Conservation (phyloP, 35 echinoderm and acorn worm genomes). For the Lytechinus pictus region DNA sequence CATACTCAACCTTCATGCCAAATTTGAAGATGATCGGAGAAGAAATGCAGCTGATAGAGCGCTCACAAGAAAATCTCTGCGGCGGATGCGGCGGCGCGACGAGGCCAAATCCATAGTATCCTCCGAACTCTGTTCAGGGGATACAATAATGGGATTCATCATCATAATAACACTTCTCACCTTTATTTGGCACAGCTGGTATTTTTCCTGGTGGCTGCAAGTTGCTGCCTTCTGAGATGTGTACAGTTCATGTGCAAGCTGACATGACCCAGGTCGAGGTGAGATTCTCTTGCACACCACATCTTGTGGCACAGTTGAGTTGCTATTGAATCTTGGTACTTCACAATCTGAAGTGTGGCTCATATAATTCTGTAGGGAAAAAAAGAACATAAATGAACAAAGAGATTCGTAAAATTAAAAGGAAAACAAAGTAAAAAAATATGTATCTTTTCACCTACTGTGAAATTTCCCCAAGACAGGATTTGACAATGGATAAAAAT, state of each 20-base stretch:
- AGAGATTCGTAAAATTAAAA: not conserved
- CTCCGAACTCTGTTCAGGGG: no score
- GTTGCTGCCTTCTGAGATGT: constrained; percentile 59
- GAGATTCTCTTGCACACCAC: constrained; percentile 61
- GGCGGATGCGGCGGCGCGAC: no score
- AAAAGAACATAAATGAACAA: not conserved
- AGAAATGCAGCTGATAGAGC: no score
- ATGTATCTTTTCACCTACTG: not conserved
- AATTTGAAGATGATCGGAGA: no score
- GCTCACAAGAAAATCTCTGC: no score
- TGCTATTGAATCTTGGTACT: constrained; percentile 37
- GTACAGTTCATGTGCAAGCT: constrained; percentile 69
- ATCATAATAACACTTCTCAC: constrained; percentile 19
- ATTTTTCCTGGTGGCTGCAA: constrained; percentile 41
- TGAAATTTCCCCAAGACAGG: no score
- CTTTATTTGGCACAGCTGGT: constrained; percentile 77
- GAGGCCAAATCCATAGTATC: no score
- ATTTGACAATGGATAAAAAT: no score
- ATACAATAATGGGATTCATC: not conserved
- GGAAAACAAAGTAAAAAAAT: not conserved
- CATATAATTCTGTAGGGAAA: not conserved
- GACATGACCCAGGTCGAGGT: constrained; percentile 70
- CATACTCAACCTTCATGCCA: no score
- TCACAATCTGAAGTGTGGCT: constrained; percentile 15
- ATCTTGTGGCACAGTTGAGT: constrained; percentile 25